phyloP scores from a whole-genome alignment of 2,797 vertebrate species.

The Spinus olivaceus region DNA sequence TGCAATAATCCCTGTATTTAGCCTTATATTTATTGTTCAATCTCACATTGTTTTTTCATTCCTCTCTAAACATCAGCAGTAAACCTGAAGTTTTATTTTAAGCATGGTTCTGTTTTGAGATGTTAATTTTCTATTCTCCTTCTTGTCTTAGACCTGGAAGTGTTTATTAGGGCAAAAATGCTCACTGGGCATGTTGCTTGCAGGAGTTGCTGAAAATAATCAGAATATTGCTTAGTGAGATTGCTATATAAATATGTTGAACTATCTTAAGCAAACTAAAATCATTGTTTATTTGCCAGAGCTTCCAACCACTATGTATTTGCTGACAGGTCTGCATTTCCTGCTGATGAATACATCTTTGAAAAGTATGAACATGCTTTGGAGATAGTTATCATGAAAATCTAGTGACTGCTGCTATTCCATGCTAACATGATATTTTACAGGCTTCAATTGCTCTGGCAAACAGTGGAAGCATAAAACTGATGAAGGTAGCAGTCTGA shows the following conservation, averaged over 20 bases:
- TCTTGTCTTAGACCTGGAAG: not conserved
- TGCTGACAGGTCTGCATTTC: slow-evolving; percentile 10
- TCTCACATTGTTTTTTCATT: not conserved
- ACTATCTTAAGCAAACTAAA: slow-evolving; percentile 30
- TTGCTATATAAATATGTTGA: not conserved
- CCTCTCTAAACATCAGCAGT: not conserved
- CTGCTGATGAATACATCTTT: not conserved
- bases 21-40: not conserved
- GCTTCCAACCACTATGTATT: not conserved
- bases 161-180: not conserved
- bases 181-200: not conserved
- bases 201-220: not conserved
- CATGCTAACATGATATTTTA: not conserved
- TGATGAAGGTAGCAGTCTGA: not conserved
- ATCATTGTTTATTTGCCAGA: not conserved
- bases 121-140: not conserved
- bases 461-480: not conserved
- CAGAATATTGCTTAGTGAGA: not conserved
- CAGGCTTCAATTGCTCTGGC: not conserved
- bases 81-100: not conserved
- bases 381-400: not conserved
- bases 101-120: not conserved
- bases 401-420: not conserved
- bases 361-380: not conserved
- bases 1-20: not conserved